Evolutionary conservation across 2,797 vertebrate genomes (phyloP).

Genomic region (Cygnus olor): DNA sequence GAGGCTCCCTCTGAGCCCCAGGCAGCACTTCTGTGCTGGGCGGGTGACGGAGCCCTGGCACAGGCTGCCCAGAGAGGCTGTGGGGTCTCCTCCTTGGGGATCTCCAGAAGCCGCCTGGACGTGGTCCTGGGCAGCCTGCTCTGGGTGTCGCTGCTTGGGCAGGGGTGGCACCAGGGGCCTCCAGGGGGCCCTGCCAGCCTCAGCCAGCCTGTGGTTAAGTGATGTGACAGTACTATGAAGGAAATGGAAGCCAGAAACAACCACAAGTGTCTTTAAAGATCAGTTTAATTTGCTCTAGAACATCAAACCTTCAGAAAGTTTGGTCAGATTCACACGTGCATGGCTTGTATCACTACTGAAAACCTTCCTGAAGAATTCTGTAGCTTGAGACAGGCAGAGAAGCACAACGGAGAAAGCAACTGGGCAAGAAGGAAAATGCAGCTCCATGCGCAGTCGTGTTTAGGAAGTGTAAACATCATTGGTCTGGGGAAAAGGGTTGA

Average conservation of each 20-base stretch:
- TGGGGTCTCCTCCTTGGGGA: too few relatives aligned
- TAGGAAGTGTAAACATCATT: not conserved
- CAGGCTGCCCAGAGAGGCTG: too few relatives aligned
- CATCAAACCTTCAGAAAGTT: not conserved
- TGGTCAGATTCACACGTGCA: not conserved
- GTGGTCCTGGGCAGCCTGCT: too few relatives aligned
- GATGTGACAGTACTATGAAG: not conserved
- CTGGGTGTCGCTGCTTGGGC: too few relatives aligned
- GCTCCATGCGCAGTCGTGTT: rapidly evolving
- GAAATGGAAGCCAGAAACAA: not conserved
- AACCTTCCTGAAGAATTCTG: not conserved
- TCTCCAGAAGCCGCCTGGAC: too few relatives aligned
- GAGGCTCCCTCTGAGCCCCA: too few relatives aligned
- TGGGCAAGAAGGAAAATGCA: not conserved
- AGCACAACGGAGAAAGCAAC: not conserved
- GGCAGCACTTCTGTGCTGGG: too few relatives aligned
- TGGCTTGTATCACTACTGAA: not conserved
- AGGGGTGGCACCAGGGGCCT: too few relatives aligned
- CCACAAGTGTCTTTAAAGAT: not conserved
- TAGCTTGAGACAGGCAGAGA: not conserved
- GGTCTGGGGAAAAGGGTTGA: rapidly evolving
- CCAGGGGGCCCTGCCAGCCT: too few relatives aligned
- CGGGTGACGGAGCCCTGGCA: too few relatives aligned
- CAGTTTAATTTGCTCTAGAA: not conserved
- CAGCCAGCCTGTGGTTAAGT: too few relatives aligned